These are phyloP conservation scores for Cyphomyrus plagiostoma DNA, from an alignment of 2,113 vertebrate species.

Conservation along the genomic window DNA sequence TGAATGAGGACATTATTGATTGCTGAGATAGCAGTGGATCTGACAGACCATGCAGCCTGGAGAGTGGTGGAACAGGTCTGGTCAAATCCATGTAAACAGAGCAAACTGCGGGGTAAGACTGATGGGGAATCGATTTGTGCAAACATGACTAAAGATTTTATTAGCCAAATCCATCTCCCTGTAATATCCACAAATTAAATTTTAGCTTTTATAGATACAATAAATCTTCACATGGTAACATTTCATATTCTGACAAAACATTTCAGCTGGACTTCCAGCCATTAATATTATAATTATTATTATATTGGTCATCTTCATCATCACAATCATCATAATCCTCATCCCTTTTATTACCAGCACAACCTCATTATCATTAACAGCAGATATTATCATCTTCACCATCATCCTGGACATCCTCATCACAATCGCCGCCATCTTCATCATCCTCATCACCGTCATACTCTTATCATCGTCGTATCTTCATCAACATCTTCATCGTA, in stretches of 20 bases:
- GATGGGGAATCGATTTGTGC: constrained; percentile 45
- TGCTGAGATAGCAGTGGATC: background rate
- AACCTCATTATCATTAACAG: background rate
- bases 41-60: background rate
- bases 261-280: constrained; percentile 55
- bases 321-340: background rate
- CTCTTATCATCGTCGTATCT: background rate
- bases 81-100: background rate
- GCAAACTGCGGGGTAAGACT: background rate
- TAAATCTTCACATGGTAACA: constrained; percentile 39
- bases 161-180: constrained; percentile 51
- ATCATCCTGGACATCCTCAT: background rate
- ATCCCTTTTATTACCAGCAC: background rate
- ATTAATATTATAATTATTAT: constrained; percentile 19
- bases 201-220: constrained; percentile 18
- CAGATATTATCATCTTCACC: background rate
- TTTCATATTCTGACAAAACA: constrained; percentile 58
- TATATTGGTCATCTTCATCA: background rate
- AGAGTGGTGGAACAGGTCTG: background rate
- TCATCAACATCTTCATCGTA: background rate
- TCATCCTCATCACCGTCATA: background rate
- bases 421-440: background rate
- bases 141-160: constrained; percentile 55
- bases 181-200: constrained; percentile 57
- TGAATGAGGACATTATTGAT: background rate